Evolutionary conservation across 1,140 invertebrate genomes (phyloP).

Genomic region (Rhizoglyphus robini): DNA sequence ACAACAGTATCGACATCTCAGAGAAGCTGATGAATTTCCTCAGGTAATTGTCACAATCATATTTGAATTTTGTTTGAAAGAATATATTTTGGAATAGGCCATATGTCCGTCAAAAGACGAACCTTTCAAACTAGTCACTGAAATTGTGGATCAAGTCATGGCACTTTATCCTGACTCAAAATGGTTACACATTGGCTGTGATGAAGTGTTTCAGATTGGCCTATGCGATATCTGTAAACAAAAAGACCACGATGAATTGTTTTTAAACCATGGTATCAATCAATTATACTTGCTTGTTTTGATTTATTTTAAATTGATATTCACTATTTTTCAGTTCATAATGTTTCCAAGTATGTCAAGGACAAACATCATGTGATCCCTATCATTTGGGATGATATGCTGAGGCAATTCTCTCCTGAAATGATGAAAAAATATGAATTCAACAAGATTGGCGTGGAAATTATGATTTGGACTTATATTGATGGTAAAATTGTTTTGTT

Average conservation of each 20-base stretch:
- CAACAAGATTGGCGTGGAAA: slow-evolving; percentile 54
- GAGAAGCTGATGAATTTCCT: slow-evolving; percentile 60
- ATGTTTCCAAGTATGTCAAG: slow-evolving; percentile 35
- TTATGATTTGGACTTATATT: slow-evolving; percentile 57
- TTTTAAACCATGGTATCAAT: slow-evolving; percentile 47
- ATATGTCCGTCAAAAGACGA: slow-evolving; percentile 63
- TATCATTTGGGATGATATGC: slow-evolving; percentile 92
- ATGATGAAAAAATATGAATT: slow-evolving; percentile 43
- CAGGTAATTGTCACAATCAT: no score
- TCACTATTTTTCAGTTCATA: slow-evolving; percentile 33
- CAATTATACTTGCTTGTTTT: background rate
- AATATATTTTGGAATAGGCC: no score
- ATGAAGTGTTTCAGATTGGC: slow-evolving; percentile 56
- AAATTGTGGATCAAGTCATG: slow-evolving; percentile 68
- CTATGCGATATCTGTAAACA: slow-evolving; percentile 53
- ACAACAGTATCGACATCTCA: slow-evolving; percentile 52
- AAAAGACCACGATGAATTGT: slow-evolving; percentile 45
- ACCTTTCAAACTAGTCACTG: slow-evolving; percentile 50
- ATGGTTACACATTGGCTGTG: slow-evolving; percentile 46
- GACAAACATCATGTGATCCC: slow-evolving; percentile 36
- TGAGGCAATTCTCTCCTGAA: slow-evolving; percentile 47
- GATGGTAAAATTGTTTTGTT: slow-evolving; percentile 35
- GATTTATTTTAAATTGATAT: background rate
- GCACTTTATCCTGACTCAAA: slow-evolving; percentile 37
- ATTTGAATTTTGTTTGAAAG: no score